Evolutionary conservation across 1,140 invertebrate genomes (phyloP), one percentile per base, ranked within the genome.

Genomic region (Dolichoris vasculosae): DNA sequence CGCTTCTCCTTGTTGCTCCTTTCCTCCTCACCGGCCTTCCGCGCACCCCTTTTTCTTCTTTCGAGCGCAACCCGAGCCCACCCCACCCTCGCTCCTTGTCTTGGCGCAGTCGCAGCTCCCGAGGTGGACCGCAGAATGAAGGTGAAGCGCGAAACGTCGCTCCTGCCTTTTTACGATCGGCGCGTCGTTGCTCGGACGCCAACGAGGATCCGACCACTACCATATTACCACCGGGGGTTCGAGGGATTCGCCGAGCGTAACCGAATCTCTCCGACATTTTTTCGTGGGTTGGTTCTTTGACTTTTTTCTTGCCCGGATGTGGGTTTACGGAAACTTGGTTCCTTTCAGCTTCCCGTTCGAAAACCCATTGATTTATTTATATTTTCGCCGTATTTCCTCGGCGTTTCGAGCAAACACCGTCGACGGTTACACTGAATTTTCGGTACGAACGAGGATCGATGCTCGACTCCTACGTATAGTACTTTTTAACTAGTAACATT

Each of bases 41-140:
- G 64, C 17, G 26, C 30, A 76, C 87, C 59, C 46, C 48, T 76
- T 71, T 64, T 81, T 69, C 67, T 63, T 88, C 87, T 86, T 86
- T 88, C 85, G 85, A 87, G 87, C 84, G 85, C 32, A 38, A 20
- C 4, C 35, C n/a, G 3, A 11, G 35, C n/a, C 77, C 23, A 38
- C 43, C 40, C 26, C 51, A 23, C 55, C 38, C 23, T 2, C 23
- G 1, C 13, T 9, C 40, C 30, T 77, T 30, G 26, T 77, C 55
- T 73, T 46, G 7, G 26, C 71, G 43, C 17, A 38, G 32, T 38
- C 43, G 23, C 43, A 38, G 43, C 20, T 46, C 71, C 26, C 15
- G 64, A 17, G 32, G 2, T 69, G n/a, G 9, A 69, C 64, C 43
- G n/a, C 0, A 0, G 15, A 43, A 20, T 9, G 40, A 30, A 26